Conservation (phyloP, 2,888 invertebrate genomes). For the Leucozona laternaria region DNA sequence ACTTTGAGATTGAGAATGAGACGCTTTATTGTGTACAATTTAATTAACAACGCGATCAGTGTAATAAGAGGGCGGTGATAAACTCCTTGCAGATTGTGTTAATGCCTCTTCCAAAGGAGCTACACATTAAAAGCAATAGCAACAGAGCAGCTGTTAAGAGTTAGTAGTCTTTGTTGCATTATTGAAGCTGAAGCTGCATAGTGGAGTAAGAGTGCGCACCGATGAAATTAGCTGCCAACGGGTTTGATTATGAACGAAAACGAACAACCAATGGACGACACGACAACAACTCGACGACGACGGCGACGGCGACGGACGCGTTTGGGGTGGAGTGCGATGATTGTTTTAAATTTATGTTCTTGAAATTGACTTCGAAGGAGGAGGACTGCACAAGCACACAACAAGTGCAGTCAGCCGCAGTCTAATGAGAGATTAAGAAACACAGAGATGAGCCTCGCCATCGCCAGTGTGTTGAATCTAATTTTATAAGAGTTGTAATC, state of each 20-base stretch:
- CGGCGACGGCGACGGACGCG: constrained; percentile 10
- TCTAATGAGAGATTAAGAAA: constrained; percentile 32
- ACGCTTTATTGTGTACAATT: constrained; percentile 71
- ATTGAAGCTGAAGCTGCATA: not conserved
- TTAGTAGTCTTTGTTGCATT: constrained; percentile 4
- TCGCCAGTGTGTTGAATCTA: constrained; percentile 6
- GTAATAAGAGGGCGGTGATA: constrained; percentile 68
- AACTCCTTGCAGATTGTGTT: constrained; percentile 61
- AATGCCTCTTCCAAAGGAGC: constrained; percentile 33
- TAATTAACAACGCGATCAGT: constrained; percentile 71
- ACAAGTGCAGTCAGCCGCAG: not conserved
- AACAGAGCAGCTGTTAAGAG: constrained; percentile 55
- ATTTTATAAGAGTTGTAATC: constrained; percentile 21
- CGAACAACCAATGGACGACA: constrained; percentile 13
- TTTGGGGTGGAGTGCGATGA: constrained; percentile 72
- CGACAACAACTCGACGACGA: not conserved
- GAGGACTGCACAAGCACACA: not conserved
- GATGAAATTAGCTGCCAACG: constrained; percentile 73
- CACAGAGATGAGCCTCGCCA: constrained; percentile 10
- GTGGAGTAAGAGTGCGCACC: constrained; percentile 17
- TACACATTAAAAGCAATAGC: constrained; percentile 17
- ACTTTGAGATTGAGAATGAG: constrained; percentile 35
- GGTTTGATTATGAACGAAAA: constrained; percentile 45
- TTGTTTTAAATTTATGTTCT: constrained; percentile 66
- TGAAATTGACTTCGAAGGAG: constrained; percentile 40